Percentiles rank a stretch among this genome's conserved stretches.
phyloP scores from a whole-genome alignment of 2,113 vertebrate genomes.

The Ahaetulla prasina region DNA sequence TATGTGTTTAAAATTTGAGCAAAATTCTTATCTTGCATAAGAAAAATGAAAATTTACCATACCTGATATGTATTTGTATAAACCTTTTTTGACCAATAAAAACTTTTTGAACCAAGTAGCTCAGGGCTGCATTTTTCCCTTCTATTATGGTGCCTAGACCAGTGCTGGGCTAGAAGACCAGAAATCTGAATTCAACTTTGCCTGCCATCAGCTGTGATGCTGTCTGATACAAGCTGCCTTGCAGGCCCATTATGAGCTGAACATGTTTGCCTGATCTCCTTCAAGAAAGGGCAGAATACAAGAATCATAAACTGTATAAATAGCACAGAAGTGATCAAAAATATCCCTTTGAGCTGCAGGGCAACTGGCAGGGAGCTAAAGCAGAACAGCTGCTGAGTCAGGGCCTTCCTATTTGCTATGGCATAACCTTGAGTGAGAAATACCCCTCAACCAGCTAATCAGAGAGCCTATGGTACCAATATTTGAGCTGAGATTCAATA shows the following conservation, averaged over 20 bases:
- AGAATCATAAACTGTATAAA: slow-evolving; percentile 23
- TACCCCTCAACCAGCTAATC: accelerated
- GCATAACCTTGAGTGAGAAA: slow-evolving; percentile 14
- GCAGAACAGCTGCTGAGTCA: slow-evolving; percentile 40
- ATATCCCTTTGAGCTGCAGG: slow-evolving; percentile 8
- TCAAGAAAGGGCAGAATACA: slow-evolving; percentile 17
- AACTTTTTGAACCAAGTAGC: too few relatives aligned
- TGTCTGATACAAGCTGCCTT: background rate
- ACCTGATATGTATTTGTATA: too few relatives aligned
- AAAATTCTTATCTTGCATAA: too few relatives aligned
- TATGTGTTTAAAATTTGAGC: too few relatives aligned
- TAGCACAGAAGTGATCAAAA: slow-evolving; percentile 16
- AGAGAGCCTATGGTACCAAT: slow-evolving; percentile 7
- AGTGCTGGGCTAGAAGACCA: background rate
- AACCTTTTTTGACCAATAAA: too few relatives aligned
- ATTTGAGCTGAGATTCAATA: background rate
- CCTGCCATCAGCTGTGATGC: background rate
- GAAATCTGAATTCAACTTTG: background rate
- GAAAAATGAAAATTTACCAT: too few relatives aligned
- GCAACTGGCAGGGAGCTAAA: slow-evolving; percentile 26
- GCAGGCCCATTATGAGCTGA: too few relatives aligned
- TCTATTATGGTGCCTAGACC: too few relatives aligned
- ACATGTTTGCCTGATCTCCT: background rate
- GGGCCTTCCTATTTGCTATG: slow-evolving; percentile 8
- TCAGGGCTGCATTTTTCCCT: background rate